Percentiles rank a stretch among this genome's conserved stretches.
These are phyloP conservation scores for Anhinga anhinga DNA, from an alignment of 2,113 vertebrate genomes.

Conservation along the genomic window DNA sequence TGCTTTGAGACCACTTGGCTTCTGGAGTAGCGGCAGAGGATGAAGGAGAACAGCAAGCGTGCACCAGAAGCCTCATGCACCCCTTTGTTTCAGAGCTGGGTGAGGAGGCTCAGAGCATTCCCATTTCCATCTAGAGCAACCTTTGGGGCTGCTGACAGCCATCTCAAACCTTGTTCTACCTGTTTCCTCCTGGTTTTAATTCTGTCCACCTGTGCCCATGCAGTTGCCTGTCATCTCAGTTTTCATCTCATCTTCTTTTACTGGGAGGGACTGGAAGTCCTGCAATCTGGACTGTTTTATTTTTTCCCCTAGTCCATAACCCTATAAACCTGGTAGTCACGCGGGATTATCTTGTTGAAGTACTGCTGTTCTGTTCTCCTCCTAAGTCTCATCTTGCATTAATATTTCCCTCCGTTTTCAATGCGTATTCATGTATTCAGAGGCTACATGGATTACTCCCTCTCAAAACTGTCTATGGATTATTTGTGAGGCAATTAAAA, in stretches of 20 bases:
- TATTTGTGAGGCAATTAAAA: constrained; percentile 59
- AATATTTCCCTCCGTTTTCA: not conserved
- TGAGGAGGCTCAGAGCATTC: not conserved
- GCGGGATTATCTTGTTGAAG: not conserved
- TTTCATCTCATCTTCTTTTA: not conserved
- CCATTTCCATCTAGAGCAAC: not conserved
- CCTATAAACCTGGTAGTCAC: not conserved
- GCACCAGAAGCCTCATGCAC: not conserved
- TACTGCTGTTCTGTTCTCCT: not conserved
- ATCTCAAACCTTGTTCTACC: not conserved
- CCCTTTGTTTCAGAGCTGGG: not conserved
- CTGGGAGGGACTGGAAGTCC: not conserved
- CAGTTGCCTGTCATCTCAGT: not conserved
- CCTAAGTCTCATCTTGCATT: not conserved
- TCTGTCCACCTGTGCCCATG: not conserved
- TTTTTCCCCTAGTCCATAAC: not conserved
- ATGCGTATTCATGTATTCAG: not conserved
- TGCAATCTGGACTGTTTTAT: not conserved
- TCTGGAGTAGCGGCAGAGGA: not conserved
- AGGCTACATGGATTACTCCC: not conserved
- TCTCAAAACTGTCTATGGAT: constrained; percentile 32
- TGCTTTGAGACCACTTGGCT: not conserved
- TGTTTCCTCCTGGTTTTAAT: not conserved
- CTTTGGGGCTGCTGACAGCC: not conserved
- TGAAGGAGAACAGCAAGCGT: not conserved